Conservation (phyloP, 2,888 invertebrate species). For the Eristalinus sepulchralis region DNA sequence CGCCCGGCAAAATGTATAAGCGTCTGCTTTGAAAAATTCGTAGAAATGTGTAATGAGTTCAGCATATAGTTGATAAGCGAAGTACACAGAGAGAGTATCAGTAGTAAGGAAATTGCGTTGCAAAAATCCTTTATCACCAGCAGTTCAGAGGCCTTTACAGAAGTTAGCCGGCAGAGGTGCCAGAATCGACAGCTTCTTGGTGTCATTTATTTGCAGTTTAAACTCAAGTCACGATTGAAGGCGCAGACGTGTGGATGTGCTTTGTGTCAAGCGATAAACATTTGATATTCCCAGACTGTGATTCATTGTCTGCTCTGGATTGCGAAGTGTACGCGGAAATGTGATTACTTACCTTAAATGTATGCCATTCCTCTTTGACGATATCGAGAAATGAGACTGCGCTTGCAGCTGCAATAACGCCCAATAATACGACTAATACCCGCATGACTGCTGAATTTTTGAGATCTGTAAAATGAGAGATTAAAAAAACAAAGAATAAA, state of each 20-base stretch:
- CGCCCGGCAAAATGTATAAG: not conserved
- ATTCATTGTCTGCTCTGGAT: not conserved
- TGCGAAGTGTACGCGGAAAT: not conserved
- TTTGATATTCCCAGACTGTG: not conserved
- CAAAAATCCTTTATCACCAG: conserved; percentile 2
- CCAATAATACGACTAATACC: conserved; percentile 74
- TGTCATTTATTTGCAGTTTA: conserved; percentile 24
- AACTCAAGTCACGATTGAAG: not conserved
- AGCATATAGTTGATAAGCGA: not conserved
- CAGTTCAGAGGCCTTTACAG: not conserved
- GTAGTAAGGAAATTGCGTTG: conserved; percentile 16
- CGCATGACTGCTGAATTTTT: conserved; percentile 31
- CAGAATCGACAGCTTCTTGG: not conserved
- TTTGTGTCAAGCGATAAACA: not conserved
- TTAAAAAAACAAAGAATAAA: not conserved
- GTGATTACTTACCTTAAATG: conserved; percentile 85
- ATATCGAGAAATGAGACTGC: conserved; percentile 88
- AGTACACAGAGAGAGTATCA: not conserved
- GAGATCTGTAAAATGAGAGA: conserved; percentile 25
- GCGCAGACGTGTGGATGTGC: not conserved
- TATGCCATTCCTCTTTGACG: conserved; percentile 88
- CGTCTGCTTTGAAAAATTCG: not conserved
- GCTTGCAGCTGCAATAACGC: conserved; percentile 83
- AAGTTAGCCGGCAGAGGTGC: not conserved
- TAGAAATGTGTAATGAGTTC: not conserved